These are phyloP conservation scores for Cryptocephalus moraei DNA, from an alignment of 2,888 invertebrate species.

Conservation along the genomic window DNA sequence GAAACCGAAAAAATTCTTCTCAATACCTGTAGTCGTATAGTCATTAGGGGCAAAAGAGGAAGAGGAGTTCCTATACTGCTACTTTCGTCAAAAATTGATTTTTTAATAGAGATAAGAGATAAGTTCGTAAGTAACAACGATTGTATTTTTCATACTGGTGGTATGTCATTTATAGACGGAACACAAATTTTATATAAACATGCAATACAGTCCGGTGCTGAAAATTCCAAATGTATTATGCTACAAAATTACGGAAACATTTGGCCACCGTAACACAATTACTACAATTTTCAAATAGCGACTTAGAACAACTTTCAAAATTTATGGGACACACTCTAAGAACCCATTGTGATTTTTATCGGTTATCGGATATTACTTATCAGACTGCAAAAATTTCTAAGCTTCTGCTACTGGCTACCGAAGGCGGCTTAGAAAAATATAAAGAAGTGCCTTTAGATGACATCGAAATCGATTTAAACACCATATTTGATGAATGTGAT, in stretches of 20 bases:
- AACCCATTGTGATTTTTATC: constrained; percentile 9
- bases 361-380: constrained; percentile 9
- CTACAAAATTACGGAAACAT: constrained; percentile 11
- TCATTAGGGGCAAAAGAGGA: constrained; percentile 14
- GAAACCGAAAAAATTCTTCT: constrained; percentile 14
- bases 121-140: constrained; percentile 7
- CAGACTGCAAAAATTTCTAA: constrained; percentile 14
- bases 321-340: constrained; percentile 15
- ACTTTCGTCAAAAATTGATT: constrained; percentile 12
- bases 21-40: constrained; percentile 9
- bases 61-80: constrained; percentile 12
- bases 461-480: constrained; percentile 26
- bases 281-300: no score
- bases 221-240: constrained; percentile 6
- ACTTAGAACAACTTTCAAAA: constrained; percentile 11
- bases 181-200: constrained; percentile 14
- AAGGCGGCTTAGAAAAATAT: constrained; percentile 8
- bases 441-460: constrained; percentile 11
- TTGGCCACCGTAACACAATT: no score
- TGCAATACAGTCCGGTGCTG: constrained; percentile 8
- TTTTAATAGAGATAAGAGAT: constrained; percentile 6
- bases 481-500: no score
- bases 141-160: constrained; percentile 10
- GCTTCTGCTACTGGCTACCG: constrained; percentile 7
- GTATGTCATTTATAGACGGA: constrained; percentile 11